Base-by-base conservation (phyloP, 1,140 invertebrate genomes). In the Artemia franciscana region DNA sequence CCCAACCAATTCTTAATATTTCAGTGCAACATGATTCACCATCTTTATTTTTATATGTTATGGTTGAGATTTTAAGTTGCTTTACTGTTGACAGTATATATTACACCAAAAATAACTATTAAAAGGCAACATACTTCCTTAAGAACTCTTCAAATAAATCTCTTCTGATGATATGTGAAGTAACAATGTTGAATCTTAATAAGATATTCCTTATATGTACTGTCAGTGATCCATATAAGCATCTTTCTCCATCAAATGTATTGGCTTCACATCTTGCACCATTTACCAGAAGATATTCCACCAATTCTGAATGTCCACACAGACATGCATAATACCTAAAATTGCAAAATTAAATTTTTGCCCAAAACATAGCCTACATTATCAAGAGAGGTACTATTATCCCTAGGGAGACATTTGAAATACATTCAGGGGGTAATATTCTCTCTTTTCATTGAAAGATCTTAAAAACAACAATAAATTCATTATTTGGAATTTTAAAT, bases 211-310 rank as follows among this genome's bases (percentile, higher is more conserved):
- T 66, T 24, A 80, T 80, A 24, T 76, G 70, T 65, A 75, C 72
- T 25, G 71, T 79, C 25, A 80, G 68, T 24, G 78, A 77, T 21
- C 78, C 78, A 68, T 80, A 80, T 7, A 80, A 64, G 69, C 78
- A 79, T 26, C 78, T 67, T 68, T 80, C 78, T 2, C 78, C 78
- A 70, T 79, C 78, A 72, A 79, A 80, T 21, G 78, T 79, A 64
- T 78, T 78, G 1, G 76, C 75, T 65, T 80, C 78, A 73, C 78
- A 80, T 58, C 71, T 68, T 5, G 78, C 78, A 28, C 78, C 78
- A 70, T 74, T 73, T 59, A 73, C 73, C 9, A 79, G 69, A 5
- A 79, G 67, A 68, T 77, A 79, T 61, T 76, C 68, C 0, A 78
- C 78, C 18, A 79, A 56, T 26, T 75, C 72, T 30, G 69, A 66